phyloP scores from a whole-genome alignment of 2,113 vertebrate species.

The Gopherus evgoodei region DNA sequence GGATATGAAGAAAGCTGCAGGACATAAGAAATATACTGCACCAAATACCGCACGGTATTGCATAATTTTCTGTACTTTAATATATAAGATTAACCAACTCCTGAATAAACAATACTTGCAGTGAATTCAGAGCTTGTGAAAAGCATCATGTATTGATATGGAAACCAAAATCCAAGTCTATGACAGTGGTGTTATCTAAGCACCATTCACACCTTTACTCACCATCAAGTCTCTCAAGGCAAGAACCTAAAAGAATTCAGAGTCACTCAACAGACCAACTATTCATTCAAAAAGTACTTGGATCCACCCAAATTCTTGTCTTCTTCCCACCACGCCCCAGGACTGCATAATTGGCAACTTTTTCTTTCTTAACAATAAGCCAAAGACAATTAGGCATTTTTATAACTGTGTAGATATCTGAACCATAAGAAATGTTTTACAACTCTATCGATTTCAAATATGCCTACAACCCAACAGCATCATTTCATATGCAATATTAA shows the following conservation, averaged over 20 bases:
- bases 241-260: not conserved
- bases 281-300: not conserved
- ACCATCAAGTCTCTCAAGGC: not conserved
- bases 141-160: fast-evolving
- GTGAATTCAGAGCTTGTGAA: not conserved
- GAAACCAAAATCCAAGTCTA: not conserved
- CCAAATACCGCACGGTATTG: not conserved
- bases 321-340: not conserved
- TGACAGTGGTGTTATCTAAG: fast-evolving
- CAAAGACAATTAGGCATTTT: not conserved
- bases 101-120: not conserved
- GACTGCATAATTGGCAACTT: not conserved
- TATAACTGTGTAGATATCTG: not conserved
- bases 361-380: not conserved
- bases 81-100: not conserved
- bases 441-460: not conserved
- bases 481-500: not conserved
- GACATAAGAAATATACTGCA: not conserved
- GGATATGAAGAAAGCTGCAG: not conserved
- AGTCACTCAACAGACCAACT: not conserved
- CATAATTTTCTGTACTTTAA: not conserved
- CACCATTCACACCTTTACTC: fast-evolving
- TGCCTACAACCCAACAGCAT: not conserved
- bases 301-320: not conserved
- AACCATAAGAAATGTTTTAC: fast-evolving